These are phyloP conservation scores for Calcarius lapponicus DNA, from an alignment of 2,797 vertebrate species.

Conservation along the genomic window DNA sequence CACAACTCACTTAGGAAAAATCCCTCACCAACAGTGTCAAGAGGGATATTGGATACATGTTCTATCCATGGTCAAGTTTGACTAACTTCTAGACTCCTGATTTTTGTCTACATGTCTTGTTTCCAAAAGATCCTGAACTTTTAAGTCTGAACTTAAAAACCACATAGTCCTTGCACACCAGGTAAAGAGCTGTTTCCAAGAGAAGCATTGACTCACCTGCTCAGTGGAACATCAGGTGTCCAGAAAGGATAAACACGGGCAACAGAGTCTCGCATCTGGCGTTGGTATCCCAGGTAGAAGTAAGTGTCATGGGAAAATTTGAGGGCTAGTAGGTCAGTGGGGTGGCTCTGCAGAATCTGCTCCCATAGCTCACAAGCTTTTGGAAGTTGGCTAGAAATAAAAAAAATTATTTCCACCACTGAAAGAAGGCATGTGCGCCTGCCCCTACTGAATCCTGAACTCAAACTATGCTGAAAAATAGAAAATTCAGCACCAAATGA, in stretches of 20 bases:
- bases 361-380: slow-evolving; percentile 89
- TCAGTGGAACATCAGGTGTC: slow-evolving; percentile 86
- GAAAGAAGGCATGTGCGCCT: not conserved
- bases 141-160: not conserved
- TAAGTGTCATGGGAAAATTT: slow-evolving; percentile 90
- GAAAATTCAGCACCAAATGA: not conserved
- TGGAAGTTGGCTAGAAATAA: slow-evolving; percentile 77
- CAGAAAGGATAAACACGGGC: slow-evolving; percentile 89
- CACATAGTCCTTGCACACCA: rapidly evolving
- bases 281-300: slow-evolving; percentile 87
- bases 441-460: not conserved
- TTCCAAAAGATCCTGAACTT: not conserved
- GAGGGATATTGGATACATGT: not conserved
- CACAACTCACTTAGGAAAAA: not conserved
- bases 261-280: slow-evolving; percentile 88
- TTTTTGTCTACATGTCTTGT: not conserved
- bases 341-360: slow-evolving; percentile 86
- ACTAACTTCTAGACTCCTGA: not conserved
- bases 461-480: not conserved
- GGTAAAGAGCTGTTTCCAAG: not conserved
- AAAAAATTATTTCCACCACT: not conserved
- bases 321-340: slow-evolving; percentile 91
- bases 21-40: not conserved
- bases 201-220: slow-evolving; percentile 74
- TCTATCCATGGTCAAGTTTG: not conserved